phyloP scores from a whole-genome alignment of 2,797 vertebrate genomes.

The Staurois parvus region DNA sequence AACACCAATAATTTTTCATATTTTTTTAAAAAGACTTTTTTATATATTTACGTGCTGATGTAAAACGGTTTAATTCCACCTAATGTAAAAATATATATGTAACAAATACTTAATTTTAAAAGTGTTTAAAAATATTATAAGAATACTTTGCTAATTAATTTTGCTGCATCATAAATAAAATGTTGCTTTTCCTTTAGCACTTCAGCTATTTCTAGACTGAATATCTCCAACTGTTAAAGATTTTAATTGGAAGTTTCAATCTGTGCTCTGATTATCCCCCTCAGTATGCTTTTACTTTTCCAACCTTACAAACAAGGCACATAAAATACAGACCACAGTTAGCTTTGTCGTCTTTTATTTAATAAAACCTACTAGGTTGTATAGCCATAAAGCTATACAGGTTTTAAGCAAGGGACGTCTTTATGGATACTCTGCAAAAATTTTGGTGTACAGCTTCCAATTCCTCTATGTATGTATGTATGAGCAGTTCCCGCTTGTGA shows the following conservation, averaged over 20 bases:
- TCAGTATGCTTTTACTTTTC: slow-evolving; percentile 60
- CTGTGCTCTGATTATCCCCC: slow-evolving; percentile 10
- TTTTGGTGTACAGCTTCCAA: slow-evolving; percentile 46
- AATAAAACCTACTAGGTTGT: not conserved
- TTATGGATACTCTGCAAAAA: slow-evolving; percentile 14
- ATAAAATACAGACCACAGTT: slow-evolving; percentile 4
- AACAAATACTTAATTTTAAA: slow-evolving; percentile 62
- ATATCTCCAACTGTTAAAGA: slow-evolving; percentile 66
- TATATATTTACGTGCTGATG: slow-evolving; percentile 23
- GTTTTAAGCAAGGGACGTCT: not conserved
- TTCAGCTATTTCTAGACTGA: slow-evolving; percentile 69
- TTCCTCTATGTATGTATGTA: slow-evolving; percentile 78
- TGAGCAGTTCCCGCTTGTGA: slow-evolving; percentile 73
- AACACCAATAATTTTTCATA: slow-evolving; percentile 18
- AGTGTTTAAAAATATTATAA: slow-evolving; percentile 59
- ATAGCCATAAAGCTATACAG: slow-evolving; percentile 14
- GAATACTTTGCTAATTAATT: slow-evolving; percentile 38
- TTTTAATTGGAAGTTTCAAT: slow-evolving; percentile 41
- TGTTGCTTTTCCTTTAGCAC: slow-evolving; percentile 62
- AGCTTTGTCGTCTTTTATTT: not conserved
- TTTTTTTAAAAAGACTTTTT: slow-evolving; percentile 28
- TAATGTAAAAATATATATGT: slow-evolving; percentile 64
- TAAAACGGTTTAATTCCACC: slow-evolving; percentile 67
- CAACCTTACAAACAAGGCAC: not conserved
- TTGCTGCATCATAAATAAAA: slow-evolving; percentile 71